Percentiles rank a stretch among this genome's conserved stretches.
phyloP scores from a whole-genome alignment of 2,888 invertebrate species.

The Scelioninae gen. 2 region DNA sequence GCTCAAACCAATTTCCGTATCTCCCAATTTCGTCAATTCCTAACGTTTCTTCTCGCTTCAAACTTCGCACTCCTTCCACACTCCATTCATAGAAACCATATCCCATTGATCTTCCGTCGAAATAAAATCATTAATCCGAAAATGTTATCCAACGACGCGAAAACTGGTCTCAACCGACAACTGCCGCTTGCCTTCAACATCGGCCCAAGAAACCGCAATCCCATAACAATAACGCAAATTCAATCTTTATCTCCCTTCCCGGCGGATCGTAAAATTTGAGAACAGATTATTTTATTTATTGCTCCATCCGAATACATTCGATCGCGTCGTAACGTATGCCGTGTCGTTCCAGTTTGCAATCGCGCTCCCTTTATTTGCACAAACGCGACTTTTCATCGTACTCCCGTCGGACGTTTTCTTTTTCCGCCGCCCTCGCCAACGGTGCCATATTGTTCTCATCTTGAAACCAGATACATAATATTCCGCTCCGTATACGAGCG shows the following conservation, averaged over 20 bases:
- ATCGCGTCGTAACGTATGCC: constrained; percentile 46
- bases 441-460: constrained; percentile 48
- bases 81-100: no score
- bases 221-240: constrained; percentile 55
- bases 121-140: no score
- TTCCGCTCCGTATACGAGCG: constrained; percentile 38
- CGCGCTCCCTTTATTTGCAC: constrained; percentile 43
- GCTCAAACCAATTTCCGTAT: no score
- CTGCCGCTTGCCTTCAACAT: constrained; percentile 25
- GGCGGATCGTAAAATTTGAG: constrained; percentile 43
- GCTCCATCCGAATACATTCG: constrained; percentile 36
- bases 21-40: no score
- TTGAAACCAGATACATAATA: constrained; percentile 53
- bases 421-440: constrained; percentile 36
- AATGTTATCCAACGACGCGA: no score
- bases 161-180: constrained; percentile 26
- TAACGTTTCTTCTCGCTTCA: no score
- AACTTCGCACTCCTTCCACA: no score
- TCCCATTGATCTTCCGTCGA: no score
- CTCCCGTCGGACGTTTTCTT: constrained; percentile 25
- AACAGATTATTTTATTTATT: constrained; percentile 56
- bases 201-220: constrained; percentile 28
- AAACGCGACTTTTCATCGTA: constrained; percentile 51
- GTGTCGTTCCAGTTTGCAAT: constrained; percentile 22
- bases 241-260: constrained; percentile 45